Conservation (phyloP, 2,113 vertebrate genomes). For the Probosciger aterrimus region DNA sequence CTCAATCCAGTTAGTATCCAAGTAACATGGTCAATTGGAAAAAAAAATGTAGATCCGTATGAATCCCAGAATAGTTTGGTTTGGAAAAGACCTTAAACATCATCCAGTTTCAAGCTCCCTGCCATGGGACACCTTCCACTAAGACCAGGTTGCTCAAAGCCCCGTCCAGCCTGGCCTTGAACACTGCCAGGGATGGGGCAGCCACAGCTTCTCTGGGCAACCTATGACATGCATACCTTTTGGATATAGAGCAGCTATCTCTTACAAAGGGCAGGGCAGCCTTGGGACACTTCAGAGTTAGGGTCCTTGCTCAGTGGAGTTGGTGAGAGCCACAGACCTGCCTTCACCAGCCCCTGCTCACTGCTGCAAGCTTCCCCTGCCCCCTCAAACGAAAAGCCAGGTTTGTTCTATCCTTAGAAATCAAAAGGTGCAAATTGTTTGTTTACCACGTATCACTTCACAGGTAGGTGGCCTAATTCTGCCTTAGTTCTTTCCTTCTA, state of each 20-base stretch:
- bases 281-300: neutral
- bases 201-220: neutral
- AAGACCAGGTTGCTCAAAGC: neutral
- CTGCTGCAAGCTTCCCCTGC: neutral
- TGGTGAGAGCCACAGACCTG: neutral
- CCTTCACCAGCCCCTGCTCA: neutral
- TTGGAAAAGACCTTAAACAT: neutral
- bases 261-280: neutral
- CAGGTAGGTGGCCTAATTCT: neutral
- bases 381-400: neutral
- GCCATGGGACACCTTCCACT: neutral
- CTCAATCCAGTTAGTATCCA: neutral
- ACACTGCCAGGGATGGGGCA: neutral
- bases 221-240: neutral
- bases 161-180: neutral
- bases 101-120: neutral
- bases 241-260: fast-evolving
- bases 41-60: neutral
- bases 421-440: constrained; percentile 31
- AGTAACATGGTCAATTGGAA: fast-evolving
- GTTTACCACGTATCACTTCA: constrained; percentile 11
- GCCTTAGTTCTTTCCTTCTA: neutral
- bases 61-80: neutral
- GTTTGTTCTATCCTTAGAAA: neutral
- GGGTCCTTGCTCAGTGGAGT: neutral